Evolutionary conservation across 1,140 invertebrate species (phyloP).

Genomic region (Plutomurus gul): DNA sequence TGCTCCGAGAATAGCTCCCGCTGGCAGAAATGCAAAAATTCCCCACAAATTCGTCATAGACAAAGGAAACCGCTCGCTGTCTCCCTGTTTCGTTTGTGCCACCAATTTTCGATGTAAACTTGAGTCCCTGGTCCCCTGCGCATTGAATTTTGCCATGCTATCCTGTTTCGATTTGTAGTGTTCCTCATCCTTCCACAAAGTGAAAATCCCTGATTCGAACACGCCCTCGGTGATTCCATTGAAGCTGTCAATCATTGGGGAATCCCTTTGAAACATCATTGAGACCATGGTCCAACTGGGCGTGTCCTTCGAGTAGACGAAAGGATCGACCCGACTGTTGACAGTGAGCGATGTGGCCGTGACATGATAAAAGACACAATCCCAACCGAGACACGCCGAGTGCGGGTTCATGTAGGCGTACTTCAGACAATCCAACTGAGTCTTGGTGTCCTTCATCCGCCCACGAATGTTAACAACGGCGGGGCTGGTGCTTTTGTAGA

Average conservation of each 20-base stretch:
- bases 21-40: background rate
- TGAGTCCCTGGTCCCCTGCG: background rate
- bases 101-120: background rate
- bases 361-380: background rate
- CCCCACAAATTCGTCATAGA: background rate
- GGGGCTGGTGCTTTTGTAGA: background rate
- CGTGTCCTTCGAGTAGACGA: background rate
- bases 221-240: background rate
- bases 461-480: background rate
- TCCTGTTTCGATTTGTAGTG: background rate
- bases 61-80: background rate
- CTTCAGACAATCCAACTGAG: background rate
- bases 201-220: background rate
- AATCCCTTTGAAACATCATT: background rate
- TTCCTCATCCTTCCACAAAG: background rate
- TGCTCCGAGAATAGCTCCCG: background rate
- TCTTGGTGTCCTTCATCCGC: background rate
- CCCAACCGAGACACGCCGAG: background rate
- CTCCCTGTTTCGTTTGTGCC: background rate
- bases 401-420: background rate
- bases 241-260: background rate
- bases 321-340: background rate
- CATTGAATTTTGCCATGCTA: background rate
- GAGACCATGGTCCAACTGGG: background rate
- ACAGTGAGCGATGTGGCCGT: background rate